phyloP scores from a whole-genome alignment of 23 tunicate genomes.

The Trididemnum clinides region DNA sequence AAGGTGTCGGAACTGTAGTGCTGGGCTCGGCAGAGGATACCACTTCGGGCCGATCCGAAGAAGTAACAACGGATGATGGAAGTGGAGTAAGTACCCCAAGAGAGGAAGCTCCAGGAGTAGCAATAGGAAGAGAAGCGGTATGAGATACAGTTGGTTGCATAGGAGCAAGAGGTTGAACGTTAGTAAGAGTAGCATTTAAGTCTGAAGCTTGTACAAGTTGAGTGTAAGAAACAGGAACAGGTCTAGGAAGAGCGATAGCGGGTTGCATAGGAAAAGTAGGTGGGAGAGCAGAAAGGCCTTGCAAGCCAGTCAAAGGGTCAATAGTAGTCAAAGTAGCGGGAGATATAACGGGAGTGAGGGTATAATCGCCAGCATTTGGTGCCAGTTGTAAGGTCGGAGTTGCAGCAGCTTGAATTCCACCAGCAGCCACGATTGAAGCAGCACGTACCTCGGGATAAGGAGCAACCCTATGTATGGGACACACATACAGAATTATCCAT shows the following conservation, averaged over 20 bases:
- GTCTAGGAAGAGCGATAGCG: neutral
- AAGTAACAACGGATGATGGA: neutral
- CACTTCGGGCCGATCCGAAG: neutral
- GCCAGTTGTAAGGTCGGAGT: conserved; percentile 74
- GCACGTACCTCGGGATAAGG: conserved; percentile 86
- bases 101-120: conserved; percentile 8
- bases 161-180: neutral
- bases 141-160: neutral
- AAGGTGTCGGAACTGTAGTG: neutral
- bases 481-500: no score
- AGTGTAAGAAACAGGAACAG: neutral
- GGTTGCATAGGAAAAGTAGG: conserved; percentile 2
- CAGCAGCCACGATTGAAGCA: conserved; percentile 42
- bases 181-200: neutral
- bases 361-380: neutral
- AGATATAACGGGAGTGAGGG: conserved; percentile 42
- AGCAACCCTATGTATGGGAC: conserved; percentile 46
- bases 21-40: neutral
- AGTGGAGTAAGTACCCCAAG: neutral
- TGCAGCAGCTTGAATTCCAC: conserved; percentile 32
- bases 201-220: conserved; percentile 4
- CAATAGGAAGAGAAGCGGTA: conserved; percentile 4
- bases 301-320: conserved; percentile 32
- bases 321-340: conserved; percentile 25
- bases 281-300: neutral